A percentile compares a stretch with the other conserved stretches of the same genome.
phyloP scores from a whole-genome alignment of 2,113 vertebrate genomes.

The Loxodonta africana region DNA sequence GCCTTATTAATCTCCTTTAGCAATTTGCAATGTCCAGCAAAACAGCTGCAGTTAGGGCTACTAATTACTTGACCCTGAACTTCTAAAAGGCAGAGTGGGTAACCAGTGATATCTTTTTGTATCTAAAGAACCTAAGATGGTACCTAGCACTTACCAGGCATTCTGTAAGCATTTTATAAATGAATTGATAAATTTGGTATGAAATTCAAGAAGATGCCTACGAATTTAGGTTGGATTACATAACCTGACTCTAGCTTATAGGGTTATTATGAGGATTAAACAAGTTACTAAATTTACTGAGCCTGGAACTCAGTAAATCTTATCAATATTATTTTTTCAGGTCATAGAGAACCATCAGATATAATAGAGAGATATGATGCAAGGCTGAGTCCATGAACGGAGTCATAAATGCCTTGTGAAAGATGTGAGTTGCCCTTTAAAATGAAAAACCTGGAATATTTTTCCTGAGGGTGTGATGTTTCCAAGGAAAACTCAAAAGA shows the following conservation, averaged over 20 bases:
- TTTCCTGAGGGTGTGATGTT: slow-evolving; percentile 42
- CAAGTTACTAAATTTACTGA: neutral
- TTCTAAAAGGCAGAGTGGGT: neutral
- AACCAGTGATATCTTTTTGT: neutral
- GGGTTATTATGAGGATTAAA: neutral
- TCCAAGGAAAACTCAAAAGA: slow-evolving; percentile 69
- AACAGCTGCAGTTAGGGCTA: neutral
- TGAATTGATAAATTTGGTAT: slow-evolving; percentile 15
- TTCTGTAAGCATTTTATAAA: neutral
- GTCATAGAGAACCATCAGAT: slow-evolving; percentile 25
- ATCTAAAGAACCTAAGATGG: neutral
- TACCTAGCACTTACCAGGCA: neutral
- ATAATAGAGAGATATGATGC: slow-evolving; percentile 29
- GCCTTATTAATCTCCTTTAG: slow-evolving; percentile 18
- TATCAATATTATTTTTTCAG: slow-evolving; percentile 60
- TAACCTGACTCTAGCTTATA: neutral
- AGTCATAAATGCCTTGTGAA: slow-evolving; percentile 43
- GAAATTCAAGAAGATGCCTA: slow-evolving; percentile 34
- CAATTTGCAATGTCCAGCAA: slow-evolving; percentile 38
- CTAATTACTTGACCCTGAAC: neutral
- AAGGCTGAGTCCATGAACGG: slow-evolving; percentile 19
- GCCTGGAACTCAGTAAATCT: neutral
- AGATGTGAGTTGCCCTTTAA: slow-evolving; percentile 7
- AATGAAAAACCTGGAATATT: slow-evolving; percentile 46
- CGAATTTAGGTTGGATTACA: neutral